phyloP scores from a whole-genome alignment of 2,888 invertebrate genomes.

The Crossocerus cetratus region DNA sequence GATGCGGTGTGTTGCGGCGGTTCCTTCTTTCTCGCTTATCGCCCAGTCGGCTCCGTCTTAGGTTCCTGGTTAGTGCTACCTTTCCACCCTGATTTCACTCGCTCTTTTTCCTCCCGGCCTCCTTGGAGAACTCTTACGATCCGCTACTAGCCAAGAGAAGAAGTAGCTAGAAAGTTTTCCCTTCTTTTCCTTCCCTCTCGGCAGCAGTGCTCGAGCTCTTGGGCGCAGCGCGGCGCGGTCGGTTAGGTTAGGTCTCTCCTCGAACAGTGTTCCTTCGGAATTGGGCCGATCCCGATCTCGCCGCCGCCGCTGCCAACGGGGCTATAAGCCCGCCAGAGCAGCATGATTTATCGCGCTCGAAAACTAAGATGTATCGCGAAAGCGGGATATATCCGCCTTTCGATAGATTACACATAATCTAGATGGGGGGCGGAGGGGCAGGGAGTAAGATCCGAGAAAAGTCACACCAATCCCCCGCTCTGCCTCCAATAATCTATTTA shows the following conservation, averaged over 20 bases:
- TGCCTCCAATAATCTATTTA: no score
- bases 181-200: not conserved
- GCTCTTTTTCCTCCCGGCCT: conserved; percentile 27
- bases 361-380: conserved; percentile 41
- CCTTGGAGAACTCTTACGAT: conserved; percentile 48
- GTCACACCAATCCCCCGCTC: no score
- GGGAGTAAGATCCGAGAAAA: no score
- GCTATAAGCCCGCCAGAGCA: not conserved
- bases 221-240: conserved; percentile 2
- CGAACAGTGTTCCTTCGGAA: conserved; percentile 9
- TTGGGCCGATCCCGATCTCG: conserved; percentile 20
- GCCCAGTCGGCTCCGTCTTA: not conserved
- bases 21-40: not conserved
- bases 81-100: not conserved
- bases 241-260: no score
- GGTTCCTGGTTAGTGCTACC: not conserved
- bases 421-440: no score
- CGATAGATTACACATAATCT: conserved; percentile 21
- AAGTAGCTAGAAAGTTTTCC: conserved; percentile 47
- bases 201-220: no score
- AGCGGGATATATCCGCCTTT: conserved; percentile 18
- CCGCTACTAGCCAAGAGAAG: conserved; percentile 26
- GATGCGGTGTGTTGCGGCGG: no score
- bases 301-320: no score
- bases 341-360: conserved; percentile 53